Evolutionary conservation across 2,888 invertebrate genomes (phyloP).

Genomic region (Drosophila conformis): DNA sequence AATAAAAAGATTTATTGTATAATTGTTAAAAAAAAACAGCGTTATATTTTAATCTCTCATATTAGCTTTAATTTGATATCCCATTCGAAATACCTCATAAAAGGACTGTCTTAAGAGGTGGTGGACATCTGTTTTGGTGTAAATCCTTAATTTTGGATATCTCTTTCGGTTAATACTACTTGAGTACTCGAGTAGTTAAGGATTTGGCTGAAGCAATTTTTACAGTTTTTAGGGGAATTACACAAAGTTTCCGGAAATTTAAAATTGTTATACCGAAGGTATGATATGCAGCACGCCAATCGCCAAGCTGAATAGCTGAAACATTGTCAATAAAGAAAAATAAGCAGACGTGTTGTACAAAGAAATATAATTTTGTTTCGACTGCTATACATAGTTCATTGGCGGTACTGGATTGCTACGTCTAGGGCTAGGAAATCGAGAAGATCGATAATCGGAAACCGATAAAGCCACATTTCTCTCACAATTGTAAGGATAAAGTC

Average conservation of each 20-base stretch:
- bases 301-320: neutral
- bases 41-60: neutral
- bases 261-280: neutral
- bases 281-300: neutral
- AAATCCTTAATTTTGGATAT: constrained; percentile 74
- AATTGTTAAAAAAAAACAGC: neutral
- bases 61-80: neutral
- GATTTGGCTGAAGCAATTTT: neutral
- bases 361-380: neutral
- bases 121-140: neutral
- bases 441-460: neutral
- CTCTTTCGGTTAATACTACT: neutral
- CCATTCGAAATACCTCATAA: neutral
- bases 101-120: neutral
- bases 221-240: neutral
- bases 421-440: neutral
- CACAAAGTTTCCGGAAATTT: neutral
- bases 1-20: neutral
- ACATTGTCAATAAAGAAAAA: neutral
- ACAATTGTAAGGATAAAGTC: neutral
- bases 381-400: neutral
- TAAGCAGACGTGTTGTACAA: neutral
- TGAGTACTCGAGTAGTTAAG: neutral
- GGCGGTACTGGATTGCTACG: neutral
- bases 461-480: neutral